These are phyloP conservation scores for Phalacrocorax aristotelis DNA, from an alignment of 2,113 vertebrate genomes.

Conservation along the genomic window DNA sequence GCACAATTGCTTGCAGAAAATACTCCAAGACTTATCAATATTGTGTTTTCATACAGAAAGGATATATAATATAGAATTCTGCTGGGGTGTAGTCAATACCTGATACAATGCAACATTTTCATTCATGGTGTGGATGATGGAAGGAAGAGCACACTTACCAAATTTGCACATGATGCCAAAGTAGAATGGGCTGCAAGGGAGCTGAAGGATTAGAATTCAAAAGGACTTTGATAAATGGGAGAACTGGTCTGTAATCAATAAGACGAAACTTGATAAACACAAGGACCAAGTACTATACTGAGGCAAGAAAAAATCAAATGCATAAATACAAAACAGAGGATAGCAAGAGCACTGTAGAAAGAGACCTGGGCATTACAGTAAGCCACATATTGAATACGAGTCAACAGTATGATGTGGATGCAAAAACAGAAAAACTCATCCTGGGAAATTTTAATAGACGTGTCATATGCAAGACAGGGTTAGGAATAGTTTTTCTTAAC, in stretches of 20 bases:
- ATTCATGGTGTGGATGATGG: neutral
- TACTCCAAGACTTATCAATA: neutral
- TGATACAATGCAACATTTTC: neutral
- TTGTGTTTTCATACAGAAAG: neutral
- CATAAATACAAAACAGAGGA: neutral
- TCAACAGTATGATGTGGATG: neutral
- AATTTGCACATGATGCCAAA: neutral
- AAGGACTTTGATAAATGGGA: neutral
- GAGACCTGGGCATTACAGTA: neutral
- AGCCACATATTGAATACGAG: neutral
- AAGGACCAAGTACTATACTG: neutral
- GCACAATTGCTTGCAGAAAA: neutral
- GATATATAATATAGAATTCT: neutral
- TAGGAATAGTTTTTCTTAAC: neutral
- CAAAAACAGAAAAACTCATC: neutral
- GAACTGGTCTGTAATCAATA: neutral
- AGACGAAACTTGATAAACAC: neutral
- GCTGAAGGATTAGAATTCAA: neutral
- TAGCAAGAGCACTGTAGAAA: neutral
- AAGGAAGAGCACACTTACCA: neutral
- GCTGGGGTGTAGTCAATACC: neutral
- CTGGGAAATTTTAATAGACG: neutral
- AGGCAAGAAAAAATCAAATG: neutral
- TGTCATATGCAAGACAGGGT: neutral
- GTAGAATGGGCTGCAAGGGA: neutral